Evolutionary conservation across 2,113 vertebrate species (phyloP).

Genomic region (Panthera leo): DNA sequence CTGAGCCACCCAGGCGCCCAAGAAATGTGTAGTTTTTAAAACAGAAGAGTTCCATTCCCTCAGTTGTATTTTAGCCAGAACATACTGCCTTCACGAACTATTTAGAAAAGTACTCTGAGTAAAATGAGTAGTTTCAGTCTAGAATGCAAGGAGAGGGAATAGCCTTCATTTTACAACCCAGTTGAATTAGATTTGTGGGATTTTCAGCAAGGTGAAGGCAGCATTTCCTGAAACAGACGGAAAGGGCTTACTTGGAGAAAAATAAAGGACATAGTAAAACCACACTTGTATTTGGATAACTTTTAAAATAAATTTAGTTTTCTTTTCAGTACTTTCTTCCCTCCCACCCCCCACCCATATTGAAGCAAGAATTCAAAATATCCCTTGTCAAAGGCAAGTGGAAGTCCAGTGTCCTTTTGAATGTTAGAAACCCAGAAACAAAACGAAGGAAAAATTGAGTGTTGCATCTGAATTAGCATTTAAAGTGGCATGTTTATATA

Average conservation of each 20-base stretch:
- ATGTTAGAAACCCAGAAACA: conserved; percentile 69
- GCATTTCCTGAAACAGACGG: conserved; percentile 43
- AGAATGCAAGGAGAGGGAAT: conserved; percentile 42
- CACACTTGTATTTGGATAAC: conserved; percentile 10
- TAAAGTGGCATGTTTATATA: conserved; percentile 78
- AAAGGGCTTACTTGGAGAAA: conserved; percentile 64
- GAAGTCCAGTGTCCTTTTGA: conserved; percentile 63
- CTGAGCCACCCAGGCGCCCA: no score
- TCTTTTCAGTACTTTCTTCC: neutral
- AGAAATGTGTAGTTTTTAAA: neutral
- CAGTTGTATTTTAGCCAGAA: neutral
- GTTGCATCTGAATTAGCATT: conserved; percentile 78
- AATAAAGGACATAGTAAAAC: conserved; percentile 27
- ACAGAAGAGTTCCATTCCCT: neutral
- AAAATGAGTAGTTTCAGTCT: conserved; percentile 59
- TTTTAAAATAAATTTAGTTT: conserved; percentile 64
- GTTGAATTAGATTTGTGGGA: conserved; percentile 54
- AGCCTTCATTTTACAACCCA: conserved; percentile 57
- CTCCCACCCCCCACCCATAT: neutral
- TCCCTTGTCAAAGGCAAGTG: conserved; percentile 11
- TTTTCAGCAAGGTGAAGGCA: conserved; percentile 58
- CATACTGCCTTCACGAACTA: neutral
- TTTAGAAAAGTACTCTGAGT: conserved; percentile 56
- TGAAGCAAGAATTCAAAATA: conserved; percentile 55
- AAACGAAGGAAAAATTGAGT: conserved; percentile 68